These are phyloP conservation scores for Sitobion miscanthi DNA, from an alignment of 1,140 invertebrate species.

Conservation along the genomic window DNA sequence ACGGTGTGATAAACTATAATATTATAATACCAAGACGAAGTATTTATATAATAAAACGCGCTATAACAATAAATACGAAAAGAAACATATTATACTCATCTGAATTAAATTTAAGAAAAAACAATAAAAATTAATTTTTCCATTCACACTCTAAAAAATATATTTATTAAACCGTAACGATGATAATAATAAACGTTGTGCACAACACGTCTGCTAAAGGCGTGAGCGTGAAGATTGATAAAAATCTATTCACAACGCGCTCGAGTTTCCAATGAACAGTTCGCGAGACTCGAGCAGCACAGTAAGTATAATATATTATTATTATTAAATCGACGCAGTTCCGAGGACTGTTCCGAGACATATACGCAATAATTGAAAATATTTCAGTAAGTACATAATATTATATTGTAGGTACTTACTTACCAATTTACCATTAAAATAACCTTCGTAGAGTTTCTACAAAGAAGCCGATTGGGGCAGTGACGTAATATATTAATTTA, in stretches of 20 bases:
- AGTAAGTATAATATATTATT: neutral
- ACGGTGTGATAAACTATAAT: neutral
- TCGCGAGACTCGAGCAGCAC: neutral
- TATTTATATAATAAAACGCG: neutral
- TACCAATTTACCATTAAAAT: neutral
- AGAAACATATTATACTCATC: neutral
- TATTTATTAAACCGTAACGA: constrained; percentile 3
- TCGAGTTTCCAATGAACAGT: neutral
- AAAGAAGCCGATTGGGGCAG: neutral
- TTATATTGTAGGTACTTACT: neutral
- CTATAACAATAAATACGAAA: neutral
- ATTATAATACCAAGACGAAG: neutral
- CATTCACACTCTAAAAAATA: constrained; percentile 12
- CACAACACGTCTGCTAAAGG: neutral
- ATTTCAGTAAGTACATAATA: neutral
- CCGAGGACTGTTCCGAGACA: neutral
- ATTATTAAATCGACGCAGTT: neutral
- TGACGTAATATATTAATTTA: neutral
- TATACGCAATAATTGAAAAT: neutral
- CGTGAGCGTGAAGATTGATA: constrained; percentile 12
- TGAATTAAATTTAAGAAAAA: neutral
- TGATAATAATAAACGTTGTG: neutral
- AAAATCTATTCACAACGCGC: neutral
- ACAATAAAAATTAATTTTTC: neutral
- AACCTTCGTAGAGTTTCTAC: neutral